phyloP scores from a whole-genome alignment of 2,113 vertebrate genomes.

The Nipponia nippon region DNA sequence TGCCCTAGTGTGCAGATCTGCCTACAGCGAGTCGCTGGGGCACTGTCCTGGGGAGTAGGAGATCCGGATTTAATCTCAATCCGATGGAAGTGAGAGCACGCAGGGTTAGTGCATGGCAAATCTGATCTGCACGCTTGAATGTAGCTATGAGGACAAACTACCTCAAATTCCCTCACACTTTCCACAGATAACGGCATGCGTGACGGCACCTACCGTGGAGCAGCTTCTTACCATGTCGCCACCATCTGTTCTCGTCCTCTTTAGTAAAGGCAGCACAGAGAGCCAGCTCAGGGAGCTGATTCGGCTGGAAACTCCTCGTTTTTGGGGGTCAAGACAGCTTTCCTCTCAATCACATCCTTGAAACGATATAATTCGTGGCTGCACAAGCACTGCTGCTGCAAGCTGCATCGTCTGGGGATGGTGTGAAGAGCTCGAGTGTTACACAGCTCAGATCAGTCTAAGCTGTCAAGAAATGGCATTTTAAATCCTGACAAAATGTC shows the following conservation, averaged over 20 bases:
- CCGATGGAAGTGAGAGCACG: background rate
- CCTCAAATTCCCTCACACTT: background rate
- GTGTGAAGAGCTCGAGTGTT: background rate
- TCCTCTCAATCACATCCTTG: background rate
- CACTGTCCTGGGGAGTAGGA: background rate
- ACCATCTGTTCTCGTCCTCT: background rate
- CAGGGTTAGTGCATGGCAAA: background rate
- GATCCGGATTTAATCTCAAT: background rate
- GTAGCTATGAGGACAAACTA: background rate
- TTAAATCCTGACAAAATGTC: background rate
- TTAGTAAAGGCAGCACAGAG: background rate
- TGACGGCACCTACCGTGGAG: rapidly evolving
- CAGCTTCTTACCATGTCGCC: background rate
- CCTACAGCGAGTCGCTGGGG: background rate
- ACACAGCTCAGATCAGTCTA: background rate
- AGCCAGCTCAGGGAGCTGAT: background rate
- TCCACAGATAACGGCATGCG: background rate
- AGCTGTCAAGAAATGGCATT: background rate
- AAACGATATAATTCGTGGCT: background rate
- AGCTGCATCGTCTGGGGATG: background rate
- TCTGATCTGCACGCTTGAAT: background rate
- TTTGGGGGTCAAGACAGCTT: background rate
- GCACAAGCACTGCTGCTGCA: background rate
- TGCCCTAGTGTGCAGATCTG: background rate
- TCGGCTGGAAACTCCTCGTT: background rate